Conservation (phyloP, 2,113 vertebrate genomes). For the Neotoma lepida region DNA sequence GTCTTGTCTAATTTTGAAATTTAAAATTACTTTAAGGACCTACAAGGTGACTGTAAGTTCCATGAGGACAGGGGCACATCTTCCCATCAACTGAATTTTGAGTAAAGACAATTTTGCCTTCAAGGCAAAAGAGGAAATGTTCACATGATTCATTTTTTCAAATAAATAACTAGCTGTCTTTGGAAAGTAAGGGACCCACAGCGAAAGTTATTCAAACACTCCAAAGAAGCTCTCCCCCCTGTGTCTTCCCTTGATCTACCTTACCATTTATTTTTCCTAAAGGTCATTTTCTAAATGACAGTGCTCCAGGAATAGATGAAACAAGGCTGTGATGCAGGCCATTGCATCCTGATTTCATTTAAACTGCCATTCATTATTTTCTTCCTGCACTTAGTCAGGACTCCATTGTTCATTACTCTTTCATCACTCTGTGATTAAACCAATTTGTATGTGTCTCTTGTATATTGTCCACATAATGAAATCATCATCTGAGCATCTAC, state of each 20-base stretch:
- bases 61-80: neutral
- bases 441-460: slow-evolving; percentile 89
- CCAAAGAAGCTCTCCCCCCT: neutral
- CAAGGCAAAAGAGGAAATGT: slow-evolving; percentile 46
- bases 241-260: slow-evolving; percentile 19
- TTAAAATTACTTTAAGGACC: neutral
- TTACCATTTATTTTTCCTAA: slow-evolving; percentile 70
- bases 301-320: slow-evolving; percentile 81
- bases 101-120: slow-evolving; percentile 57
- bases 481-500: slow-evolving; percentile 87
- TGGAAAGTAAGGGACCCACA: slow-evolving; percentile 15
- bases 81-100: slow-evolving; percentile 35
- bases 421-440: slow-evolving; percentile 86
- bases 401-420: slow-evolving; percentile 88
- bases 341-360: slow-evolving; percentile 86
- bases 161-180: slow-evolving; percentile 57
- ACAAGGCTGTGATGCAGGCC: slow-evolving; percentile 84
- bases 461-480: slow-evolving; percentile 88
- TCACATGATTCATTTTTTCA: slow-evolving; percentile 41
- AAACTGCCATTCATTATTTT: slow-evolving; percentile 88
- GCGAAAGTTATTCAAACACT: slow-evolving; percentile 35
- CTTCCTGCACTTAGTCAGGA: slow-evolving; percentile 86
- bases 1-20: neutral
- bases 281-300: slow-evolving; percentile 74
- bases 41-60: neutral